Conservation (phyloP, 2,797 vertebrate species). For the Todus mexicanus region DNA sequence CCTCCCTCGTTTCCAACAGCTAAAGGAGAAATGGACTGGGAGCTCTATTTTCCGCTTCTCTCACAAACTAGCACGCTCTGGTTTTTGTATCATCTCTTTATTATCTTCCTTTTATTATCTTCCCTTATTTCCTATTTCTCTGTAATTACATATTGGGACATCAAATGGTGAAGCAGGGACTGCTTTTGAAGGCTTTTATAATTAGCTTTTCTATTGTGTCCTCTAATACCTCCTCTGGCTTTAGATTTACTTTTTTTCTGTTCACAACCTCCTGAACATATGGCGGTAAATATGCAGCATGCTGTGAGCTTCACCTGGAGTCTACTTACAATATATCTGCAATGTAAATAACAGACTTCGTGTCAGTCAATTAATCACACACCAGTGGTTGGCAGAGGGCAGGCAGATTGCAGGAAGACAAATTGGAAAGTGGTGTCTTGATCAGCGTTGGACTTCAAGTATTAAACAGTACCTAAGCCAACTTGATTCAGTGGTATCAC, state of each 20-base stretch:
- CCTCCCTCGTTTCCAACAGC: neutral
- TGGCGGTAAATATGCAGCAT: slow-evolving; percentile 63
- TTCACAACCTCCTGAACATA: slow-evolving; percentile 66
- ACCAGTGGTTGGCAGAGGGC: slow-evolving; percentile 53
- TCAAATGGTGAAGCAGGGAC: slow-evolving; percentile 15
- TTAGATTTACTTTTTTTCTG: slow-evolving; percentile 49
- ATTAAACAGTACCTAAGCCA: neutral
- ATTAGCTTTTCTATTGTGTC: slow-evolving; percentile 63
- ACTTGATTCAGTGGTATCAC: neutral
- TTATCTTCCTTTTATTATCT: slow-evolving; percentile 39
- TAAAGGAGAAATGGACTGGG: neutral
- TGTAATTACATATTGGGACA: slow-evolving; percentile 48
- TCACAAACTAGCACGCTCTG: neutral
- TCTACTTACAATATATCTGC: slow-evolving; percentile 60
- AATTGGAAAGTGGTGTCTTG: neutral
- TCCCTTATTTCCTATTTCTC: slow-evolving; percentile 37
- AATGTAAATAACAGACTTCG: slow-evolving; percentile 59
- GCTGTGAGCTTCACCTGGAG: slow-evolving; percentile 66
- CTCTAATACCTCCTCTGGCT: slow-evolving; percentile 62
- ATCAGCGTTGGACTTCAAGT: neutral
- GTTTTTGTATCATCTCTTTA: slow-evolving; percentile 5
- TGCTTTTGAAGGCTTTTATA: slow-evolving; percentile 52
- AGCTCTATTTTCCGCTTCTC: neutral
- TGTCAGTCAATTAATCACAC: slow-evolving; percentile 66
- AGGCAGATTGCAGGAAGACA: slow-evolving; percentile 43